These are phyloP conservation scores for Orchestia grillus DNA, from an alignment of 1,140 invertebrate species.

Conservation along the genomic window DNA sequence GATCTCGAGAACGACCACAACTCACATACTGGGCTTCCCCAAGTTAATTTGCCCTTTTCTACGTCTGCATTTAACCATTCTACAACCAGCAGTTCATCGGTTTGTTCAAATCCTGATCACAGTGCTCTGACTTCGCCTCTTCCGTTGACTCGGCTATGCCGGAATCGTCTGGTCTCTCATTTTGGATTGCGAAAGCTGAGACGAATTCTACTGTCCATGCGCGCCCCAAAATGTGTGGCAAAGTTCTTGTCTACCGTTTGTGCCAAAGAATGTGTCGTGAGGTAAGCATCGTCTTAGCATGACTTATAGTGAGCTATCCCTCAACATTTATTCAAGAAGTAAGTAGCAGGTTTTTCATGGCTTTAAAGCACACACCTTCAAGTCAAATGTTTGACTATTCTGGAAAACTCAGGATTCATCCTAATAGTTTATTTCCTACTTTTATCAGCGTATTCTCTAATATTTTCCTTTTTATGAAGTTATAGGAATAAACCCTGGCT, in stretches of 20 bases:
- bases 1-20: neutral
- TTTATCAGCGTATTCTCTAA: too few relatives aligned
- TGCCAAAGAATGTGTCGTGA: constrained; percentile 63
- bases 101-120: neutral
- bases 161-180: constrained; percentile 61
- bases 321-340: too few relatives aligned
- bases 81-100: neutral
- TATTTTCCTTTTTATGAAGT: neutral
- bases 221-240: constrained; percentile 63
- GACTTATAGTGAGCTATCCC: neutral
- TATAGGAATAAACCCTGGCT: neutral
- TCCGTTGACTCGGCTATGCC: constrained; percentile 60
- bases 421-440: too few relatives aligned
- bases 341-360: too few relatives aligned
- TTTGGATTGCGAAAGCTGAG: constrained; percentile 64
- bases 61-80: neutral
- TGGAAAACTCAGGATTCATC: too few relatives aligned
- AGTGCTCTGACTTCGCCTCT: constrained; percentile 29
- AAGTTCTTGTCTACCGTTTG: constrained; percentile 62
- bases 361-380: too few relatives aligned
- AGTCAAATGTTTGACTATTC: too few relatives aligned
- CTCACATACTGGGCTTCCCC: neutral
- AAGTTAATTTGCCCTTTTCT: neutral
- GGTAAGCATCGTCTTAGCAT: neutral
- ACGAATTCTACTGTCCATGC: constrained; percentile 58